These are phyloP conservation scores for Psilopogon haemacephalus DNA, from an alignment of 2,113 vertebrate species.

Conservation along the genomic window DNA sequence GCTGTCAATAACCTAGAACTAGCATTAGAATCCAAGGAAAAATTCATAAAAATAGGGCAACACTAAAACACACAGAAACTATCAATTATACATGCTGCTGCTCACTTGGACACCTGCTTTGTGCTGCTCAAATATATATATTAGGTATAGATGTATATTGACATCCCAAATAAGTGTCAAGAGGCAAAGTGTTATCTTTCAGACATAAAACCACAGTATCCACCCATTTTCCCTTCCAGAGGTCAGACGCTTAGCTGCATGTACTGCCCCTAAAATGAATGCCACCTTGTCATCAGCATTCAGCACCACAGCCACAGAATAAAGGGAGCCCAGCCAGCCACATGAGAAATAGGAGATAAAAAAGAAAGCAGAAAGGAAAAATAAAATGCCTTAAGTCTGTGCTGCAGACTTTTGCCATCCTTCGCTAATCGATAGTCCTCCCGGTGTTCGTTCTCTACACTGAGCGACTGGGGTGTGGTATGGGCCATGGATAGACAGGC, in stretches of 20 bases:
- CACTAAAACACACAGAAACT: background rate
- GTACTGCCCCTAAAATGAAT: conserved; percentile 37
- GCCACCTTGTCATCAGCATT: conserved; percentile 75
- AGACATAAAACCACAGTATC: conserved; percentile 4
- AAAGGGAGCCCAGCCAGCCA: conserved; percentile 57
- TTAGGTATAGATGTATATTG: background rate
- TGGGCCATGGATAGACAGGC: background rate
- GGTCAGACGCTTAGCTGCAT: background rate
- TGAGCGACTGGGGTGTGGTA: background rate
- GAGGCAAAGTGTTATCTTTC: conserved; percentile 11
- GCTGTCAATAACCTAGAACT: background rate
- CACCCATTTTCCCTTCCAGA: conserved; percentile 3
- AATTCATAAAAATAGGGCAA: background rate
- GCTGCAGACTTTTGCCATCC: conserved; percentile 58
- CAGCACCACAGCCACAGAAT: conserved; percentile 46
- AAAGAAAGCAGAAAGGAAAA: conserved; percentile 69
- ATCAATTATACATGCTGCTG: background rate
- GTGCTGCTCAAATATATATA: background rate
- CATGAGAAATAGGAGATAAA: conserved; percentile 73
- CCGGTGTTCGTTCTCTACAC: background rate
- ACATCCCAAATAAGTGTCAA: background rate
- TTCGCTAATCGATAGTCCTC: conserved; percentile 62
- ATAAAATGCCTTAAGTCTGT: conserved; percentile 76
- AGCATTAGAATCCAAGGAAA: background rate
- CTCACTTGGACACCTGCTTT: background rate